Percentiles rank a stretch among this genome's conserved stretches.
Evolutionary conservation across 2,888 invertebrate genomes (phyloP).

Genomic region (Limnephilus rhombicus): DNA sequence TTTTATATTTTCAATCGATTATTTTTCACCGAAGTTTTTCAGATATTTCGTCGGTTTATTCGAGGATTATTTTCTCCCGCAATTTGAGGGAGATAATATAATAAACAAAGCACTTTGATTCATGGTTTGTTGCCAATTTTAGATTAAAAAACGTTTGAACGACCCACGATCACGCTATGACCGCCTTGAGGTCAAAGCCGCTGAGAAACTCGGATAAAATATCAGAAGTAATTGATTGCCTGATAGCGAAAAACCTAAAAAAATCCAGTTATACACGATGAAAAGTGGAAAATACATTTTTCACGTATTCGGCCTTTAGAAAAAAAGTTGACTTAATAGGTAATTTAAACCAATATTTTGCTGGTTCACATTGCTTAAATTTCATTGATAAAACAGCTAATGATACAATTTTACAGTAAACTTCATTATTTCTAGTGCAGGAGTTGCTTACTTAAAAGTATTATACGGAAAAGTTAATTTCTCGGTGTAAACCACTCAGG

Average conservation of each 20-base stretch:
- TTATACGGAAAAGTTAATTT: too few relatives aligned
- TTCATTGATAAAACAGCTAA: background rate
- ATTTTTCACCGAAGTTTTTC: background rate
- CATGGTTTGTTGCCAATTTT: conserved; percentile 30
- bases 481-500: too few relatives aligned
- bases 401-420: background rate
- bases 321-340: background rate
- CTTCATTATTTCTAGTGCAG: background rate
- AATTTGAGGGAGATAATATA: conserved; percentile 24
- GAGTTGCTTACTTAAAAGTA: too few relatives aligned
- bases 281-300: background rate
- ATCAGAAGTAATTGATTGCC: conserved; percentile 25
- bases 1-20: background rate
- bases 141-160: conserved; percentile 36
- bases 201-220: conserved; percentile 12
- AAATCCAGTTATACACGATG: background rate
- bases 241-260: background rate
- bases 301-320: background rate
- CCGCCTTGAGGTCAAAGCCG: background rate
- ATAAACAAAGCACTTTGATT: conserved; percentile 44
- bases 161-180: conserved; percentile 7
- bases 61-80: background rate
- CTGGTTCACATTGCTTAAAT: background rate
- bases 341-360: background rate
- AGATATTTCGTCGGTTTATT: background rate